Percentiles rank a stretch among this genome's conserved stretches.
Evolutionary conservation across 1,140 invertebrate genomes (phyloP).

Genomic region (Drosophila kikkawai): DNA sequence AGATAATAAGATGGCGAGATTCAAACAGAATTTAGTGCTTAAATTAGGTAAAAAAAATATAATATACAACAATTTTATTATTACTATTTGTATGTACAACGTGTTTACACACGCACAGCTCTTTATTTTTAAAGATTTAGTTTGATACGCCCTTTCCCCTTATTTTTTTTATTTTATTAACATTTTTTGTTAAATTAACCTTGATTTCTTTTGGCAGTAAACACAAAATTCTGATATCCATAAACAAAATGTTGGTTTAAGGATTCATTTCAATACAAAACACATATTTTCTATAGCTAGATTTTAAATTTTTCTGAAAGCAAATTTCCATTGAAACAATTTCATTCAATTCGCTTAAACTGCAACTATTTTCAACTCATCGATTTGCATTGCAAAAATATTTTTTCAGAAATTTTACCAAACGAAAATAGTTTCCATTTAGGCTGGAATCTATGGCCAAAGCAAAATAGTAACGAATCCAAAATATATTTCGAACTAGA

Average conservation of each 20-base stretch:
- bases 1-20: neutral
- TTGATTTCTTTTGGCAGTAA: no score
- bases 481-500: slow-evolving; percentile 47
- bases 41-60: no score
- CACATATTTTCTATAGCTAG: neutral
- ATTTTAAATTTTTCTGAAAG: neutral
- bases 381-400: slow-evolving; percentile 12
- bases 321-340: neutral
- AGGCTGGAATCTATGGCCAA: slow-evolving; percentile 16
- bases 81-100: no score
- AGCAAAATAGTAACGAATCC: slow-evolving; percentile 49
- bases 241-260: no score
- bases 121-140: no score
- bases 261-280: neutral
- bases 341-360: neutral
- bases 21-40: neutral
- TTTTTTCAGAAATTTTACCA: neutral
- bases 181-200: no score
- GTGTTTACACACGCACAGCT: no score
- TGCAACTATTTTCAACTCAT: slow-evolving; percentile 1
- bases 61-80: no score
- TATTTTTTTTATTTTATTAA: no score
- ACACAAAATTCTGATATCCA: no score
- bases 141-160: no score
- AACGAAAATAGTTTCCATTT: slow-evolving; percentile 47